Evolutionary conservation across 2,113 vertebrate genomes (phyloP).

Genomic region (Anhinga anhinga): DNA sequence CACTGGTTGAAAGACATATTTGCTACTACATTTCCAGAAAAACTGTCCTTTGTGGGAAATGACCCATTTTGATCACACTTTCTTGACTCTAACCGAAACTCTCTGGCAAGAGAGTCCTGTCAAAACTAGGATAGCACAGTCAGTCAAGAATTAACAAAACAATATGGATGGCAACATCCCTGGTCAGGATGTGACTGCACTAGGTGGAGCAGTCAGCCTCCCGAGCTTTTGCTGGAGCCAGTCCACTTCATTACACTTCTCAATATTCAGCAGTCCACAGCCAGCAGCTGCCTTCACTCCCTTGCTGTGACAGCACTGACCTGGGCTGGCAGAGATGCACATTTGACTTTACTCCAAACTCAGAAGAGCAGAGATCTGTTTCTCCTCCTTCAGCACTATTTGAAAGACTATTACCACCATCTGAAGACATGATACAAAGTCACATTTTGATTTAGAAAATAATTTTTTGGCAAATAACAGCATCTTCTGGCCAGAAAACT

Average conservation of each 20-base stretch:
- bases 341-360: background rate
- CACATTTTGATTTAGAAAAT: background rate
- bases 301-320: background rate
- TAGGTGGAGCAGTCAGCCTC: background rate
- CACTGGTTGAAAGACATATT: background rate
- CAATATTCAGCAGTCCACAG: background rate
- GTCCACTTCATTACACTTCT: background rate
- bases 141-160: background rate
- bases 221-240: background rate
- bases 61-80: background rate
- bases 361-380: background rate
- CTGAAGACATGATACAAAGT: background rate
- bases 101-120: background rate
- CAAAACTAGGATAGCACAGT: background rate
- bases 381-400: background rate
- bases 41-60: background rate
- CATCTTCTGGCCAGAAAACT: background rate
- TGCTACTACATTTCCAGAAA: background rate
- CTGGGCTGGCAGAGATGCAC: background rate
- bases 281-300: background rate
- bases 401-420: background rate
- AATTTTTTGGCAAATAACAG: background rate
- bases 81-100: background rate
- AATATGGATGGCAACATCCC: background rate
- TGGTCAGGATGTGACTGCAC: background rate